Base-by-base conservation (phyloP, 2,888 invertebrate species). In the Hirtodrosophila trivittata region DNA sequence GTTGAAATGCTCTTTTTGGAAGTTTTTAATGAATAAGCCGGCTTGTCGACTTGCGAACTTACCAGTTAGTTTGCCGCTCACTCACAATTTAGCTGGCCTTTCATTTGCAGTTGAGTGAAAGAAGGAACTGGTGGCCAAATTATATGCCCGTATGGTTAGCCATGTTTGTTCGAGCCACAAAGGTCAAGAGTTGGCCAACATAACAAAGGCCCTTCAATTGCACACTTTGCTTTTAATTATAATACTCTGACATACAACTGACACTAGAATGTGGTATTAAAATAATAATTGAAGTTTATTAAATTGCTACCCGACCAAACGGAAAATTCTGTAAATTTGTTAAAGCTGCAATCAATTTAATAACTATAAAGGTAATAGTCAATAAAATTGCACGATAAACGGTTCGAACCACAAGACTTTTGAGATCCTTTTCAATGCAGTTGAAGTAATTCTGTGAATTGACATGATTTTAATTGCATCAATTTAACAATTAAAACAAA, bases 51-150 rank as follows among this genome's bases (percentile, higher is more conserved):
- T 10, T 2, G 12, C 37, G 4, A 12, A 14, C 1, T 12, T 42
- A 10, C 2, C 1, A 21, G 18, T 21, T 21, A n/a, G 2, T 21
- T 2, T 21, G 18, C 18, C 5, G 38, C 47, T 54, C 57, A 55
- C 47, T 71, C 58, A 59, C 70, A 74, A 60, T 74, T 71, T 59
- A 62, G 66, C 71, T 68, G 16, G 58, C 52, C 68, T 59, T 72
- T 68, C 75, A 75, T 71, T 75, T 72, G 65, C 68, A 32, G 32
- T 56, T 28, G 62, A 62, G 62, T 66, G 41, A 55, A 46, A 42
- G 46, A 56, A 70, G 56, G 66, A 49, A 54, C 30, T 47, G 33
- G 45, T 52, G 46, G 52, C 56, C 62, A 66, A 70, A 70, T 70
- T 70, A 70, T 62, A 45, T 55, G 46, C 35, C 26, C 14, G 9